phyloP scores from a whole-genome alignment of 1,140 invertebrate species.

The Pemphigus obesinymphae region DNA sequence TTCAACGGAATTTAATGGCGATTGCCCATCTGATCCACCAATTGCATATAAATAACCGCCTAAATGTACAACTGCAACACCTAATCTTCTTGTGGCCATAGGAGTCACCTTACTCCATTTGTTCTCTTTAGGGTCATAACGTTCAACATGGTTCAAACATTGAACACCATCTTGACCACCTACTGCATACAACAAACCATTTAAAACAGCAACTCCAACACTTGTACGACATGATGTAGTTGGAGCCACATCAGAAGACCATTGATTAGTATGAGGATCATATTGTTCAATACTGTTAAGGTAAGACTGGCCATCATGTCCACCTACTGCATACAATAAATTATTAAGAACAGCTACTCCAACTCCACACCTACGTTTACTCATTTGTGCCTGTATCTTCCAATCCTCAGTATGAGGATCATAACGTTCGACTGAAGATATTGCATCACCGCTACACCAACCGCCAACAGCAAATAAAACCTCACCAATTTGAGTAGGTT shows the following conservation, averaged over 20 bases:
- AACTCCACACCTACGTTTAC: conserved; percentile 92
- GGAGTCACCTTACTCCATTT: conserved; percentile 95
- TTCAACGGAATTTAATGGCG: conserved; percentile 79
- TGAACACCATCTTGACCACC: conserved; percentile 97
- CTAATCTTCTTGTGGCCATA: conserved; percentile 92
- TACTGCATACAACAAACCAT: conserved; percentile 91
- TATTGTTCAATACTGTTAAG: conserved; percentile 90
- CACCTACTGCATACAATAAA: conserved; percentile 91
- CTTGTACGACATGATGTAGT: conserved; percentile 95
- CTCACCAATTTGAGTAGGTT: conserved; percentile 89
- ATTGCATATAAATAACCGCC: conserved; percentile 97
- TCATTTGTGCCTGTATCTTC: conserved; percentile 99
- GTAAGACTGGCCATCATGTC: conserved; percentile 97
- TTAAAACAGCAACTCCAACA: conserved; percentile 95
- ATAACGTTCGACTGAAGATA: conserved; percentile 94
- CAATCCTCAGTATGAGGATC: conserved; percentile 95
- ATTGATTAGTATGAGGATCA: conserved; percentile 96
- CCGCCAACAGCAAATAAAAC: conserved; percentile 94
- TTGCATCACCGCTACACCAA: conserved; percentile 98
- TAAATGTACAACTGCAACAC: conserved; percentile 95
- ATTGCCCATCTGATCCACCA: conserved; percentile 94
- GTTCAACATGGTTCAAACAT: conserved; percentile 81
- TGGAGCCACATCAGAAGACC: conserved; percentile 96
- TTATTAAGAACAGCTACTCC: conserved; percentile 95
- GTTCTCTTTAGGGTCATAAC: conserved; percentile 95